Evolutionary conservation across 2,113 vertebrate species (phyloP).

Genomic region (Glaucidium brasilianum): DNA sequence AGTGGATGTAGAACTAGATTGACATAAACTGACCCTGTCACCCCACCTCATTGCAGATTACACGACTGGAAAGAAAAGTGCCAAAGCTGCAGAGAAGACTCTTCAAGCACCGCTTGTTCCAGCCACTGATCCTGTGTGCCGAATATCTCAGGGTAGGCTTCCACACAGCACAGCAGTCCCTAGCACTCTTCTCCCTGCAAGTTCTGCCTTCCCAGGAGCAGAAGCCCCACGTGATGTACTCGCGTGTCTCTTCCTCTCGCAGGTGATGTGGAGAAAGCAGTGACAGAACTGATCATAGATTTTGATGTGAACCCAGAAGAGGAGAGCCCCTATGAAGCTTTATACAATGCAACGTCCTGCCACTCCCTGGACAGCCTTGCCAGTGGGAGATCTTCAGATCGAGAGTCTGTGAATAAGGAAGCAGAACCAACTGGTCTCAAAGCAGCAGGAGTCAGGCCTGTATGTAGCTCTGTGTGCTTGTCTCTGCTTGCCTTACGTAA

Average conservation of each 20-base stretch:
- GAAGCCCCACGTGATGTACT: background rate
- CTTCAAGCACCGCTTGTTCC: background rate
- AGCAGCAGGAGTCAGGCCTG: slow-evolving; percentile 70
- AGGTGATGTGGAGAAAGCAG: slow-evolving; percentile 84
- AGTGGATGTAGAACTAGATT: background rate
- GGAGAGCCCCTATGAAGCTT: slow-evolving; percentile 90
- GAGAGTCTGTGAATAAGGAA: slow-evolving; percentile 84
- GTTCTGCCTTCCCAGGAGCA: background rate
- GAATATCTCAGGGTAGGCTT: slow-evolving; percentile 74
- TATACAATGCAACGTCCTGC: slow-evolving; percentile 93
- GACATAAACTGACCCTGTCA: background rate
- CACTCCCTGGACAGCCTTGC: slow-evolving; percentile 92
- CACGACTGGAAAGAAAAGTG: slow-evolving; percentile 78
- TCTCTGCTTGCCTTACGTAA: background rate
- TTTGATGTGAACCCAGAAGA: slow-evolving; percentile 79
- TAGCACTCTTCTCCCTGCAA: background rate
- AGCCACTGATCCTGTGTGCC: slow-evolving; percentile 22
- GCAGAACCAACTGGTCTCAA: slow-evolving; percentile 66
- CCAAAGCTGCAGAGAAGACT: slow-evolving; percentile 74
- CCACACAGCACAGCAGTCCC: rapidly evolving
- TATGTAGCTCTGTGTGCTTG: slow-evolving; percentile 24
- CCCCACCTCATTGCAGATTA: slow-evolving; percentile 75
- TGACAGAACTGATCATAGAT: slow-evolving; percentile 82
- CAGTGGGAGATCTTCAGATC: slow-evolving; percentile 91
- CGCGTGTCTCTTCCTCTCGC: background rate